Evolutionary conservation across 1,140 invertebrate genomes (phyloP).

Genomic region (Idris sp.): DNA sequence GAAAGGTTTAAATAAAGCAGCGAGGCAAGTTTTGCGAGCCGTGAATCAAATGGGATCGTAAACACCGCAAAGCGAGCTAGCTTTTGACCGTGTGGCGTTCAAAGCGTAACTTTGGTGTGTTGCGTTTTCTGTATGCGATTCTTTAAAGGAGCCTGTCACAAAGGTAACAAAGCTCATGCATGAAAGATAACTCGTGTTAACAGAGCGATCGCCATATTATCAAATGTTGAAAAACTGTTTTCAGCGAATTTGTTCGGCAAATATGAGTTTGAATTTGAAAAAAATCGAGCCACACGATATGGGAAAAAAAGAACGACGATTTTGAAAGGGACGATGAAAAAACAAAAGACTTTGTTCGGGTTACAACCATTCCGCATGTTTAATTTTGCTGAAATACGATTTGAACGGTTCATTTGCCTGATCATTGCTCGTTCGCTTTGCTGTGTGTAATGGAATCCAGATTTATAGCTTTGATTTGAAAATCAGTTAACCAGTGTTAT

Average conservation of each 20-base stretch:
- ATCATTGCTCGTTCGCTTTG: neutral
- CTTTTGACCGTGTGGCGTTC: slow-evolving; percentile 54
- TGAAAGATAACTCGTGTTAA: slow-evolving; percentile 28
- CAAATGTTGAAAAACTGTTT: slow-evolving; percentile 9
- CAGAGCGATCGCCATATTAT: neutral
- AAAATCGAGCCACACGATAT: no score
- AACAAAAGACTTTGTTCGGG: neutral
- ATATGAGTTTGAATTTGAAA: no score
- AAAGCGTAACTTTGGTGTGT: slow-evolving; percentile 50
- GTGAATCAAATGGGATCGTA: slow-evolving; percentile 52
- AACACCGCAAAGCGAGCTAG: slow-evolving; percentile 37
- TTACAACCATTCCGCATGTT: neutral
- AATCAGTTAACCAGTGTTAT: slow-evolving; percentile 1
- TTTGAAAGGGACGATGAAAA: no score
- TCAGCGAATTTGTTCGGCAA: no score
- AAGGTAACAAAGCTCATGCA: slow-evolving; percentile 26
- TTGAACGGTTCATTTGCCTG: slow-evolving; percentile 14
- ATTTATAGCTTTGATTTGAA: neutral
- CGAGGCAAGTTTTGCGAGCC: slow-evolving; percentile 27
- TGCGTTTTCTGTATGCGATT: slow-evolving; percentile 19
- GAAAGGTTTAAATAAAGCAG: slow-evolving; percentile 36
- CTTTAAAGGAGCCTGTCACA: slow-evolving; percentile 23
- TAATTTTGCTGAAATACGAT: slow-evolving; percentile 15
- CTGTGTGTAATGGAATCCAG: neutral
- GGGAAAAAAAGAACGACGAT: no score